Conservation (phyloP, 1,140 invertebrate genomes). For the Diuraphis noxia region DNA sequence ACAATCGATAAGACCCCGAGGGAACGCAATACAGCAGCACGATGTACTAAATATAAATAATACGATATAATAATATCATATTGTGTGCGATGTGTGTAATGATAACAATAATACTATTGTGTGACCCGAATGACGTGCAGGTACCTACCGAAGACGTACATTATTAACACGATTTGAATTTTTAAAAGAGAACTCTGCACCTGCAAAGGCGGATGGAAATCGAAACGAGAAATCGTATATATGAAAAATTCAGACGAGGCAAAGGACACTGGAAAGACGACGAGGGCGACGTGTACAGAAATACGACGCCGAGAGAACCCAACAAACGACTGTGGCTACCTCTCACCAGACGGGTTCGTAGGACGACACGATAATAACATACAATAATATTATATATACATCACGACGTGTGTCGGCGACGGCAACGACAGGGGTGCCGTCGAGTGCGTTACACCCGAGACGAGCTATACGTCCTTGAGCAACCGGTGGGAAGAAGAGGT, state of each 20-base stretch:
- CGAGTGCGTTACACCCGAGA: conserved; percentile 35
- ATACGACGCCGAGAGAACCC: conserved; percentile 8
- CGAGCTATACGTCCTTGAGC: conserved; percentile 36
- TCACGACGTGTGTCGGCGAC: neutral
- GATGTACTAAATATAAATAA: neutral
- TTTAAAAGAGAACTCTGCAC: neutral
- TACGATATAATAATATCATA: neutral
- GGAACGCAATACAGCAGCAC: neutral
- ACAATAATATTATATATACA: neutral
- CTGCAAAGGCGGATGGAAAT: neutral
- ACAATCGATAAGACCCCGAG: neutral
- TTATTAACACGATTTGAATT: neutral
- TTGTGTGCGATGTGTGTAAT: neutral
- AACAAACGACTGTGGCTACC: neutral
- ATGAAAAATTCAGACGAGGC: neutral
- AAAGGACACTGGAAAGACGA: neutral
- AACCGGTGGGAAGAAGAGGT: conserved; percentile 51
- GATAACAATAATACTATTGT: neutral
- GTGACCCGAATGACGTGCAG: neutral
- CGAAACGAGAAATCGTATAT: neutral
- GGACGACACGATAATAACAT: neutral
- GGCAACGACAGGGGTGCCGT: conserved; percentile 27
- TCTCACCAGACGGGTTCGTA: neutral
- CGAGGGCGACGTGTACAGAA: neutral
- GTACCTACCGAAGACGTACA: neutral